Evolutionary conservation across 1,140 invertebrate genomes (phyloP), one percentile per base, ranked within the genome.

Genomic region (Heliconius congener): DNA sequence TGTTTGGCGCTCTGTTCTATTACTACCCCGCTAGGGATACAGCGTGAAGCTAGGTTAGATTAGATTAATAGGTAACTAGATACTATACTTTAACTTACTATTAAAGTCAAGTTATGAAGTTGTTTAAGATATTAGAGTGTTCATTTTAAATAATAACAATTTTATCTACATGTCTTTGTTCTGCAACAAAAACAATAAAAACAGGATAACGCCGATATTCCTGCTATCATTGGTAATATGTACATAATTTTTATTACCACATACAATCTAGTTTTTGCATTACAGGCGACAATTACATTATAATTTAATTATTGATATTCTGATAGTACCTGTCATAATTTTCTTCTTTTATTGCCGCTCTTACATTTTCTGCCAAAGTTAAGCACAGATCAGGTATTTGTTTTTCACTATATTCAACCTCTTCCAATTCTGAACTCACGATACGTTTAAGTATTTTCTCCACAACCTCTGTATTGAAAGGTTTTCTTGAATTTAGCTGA

Each of bases 381-480:
- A 90, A 37, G 79, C 90, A 92, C n/a, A 95, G 34, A 55, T 95
- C 94, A 11, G 93, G 91, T 57, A 93, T 79, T 13, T 84, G 57
- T 80, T 93, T 93, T 66, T 95, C 94, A 46, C 86, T 92, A 80
- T 95, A 95, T 82, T 95, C 94, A 9, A 94, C 86, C 76, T 94
- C 94, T 60, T 88, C 87, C 4, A 95, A 83, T 73, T 94, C 94
- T 8, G 87, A 78, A 60, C 91, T 90, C n/a, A 95, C 85, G 11
- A 94, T 82, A 42, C 87, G 84, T 79, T 91, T 86, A 8, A 95
- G 80, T 34, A 92, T 86, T 81, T 91, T 92, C 83, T 91, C 81
- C 1, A 94, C 88, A 71, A 87, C 87, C 71, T 93, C 91, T n/a
- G 80, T 81, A 81, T 90, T 88, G 78, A 95, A 95, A 52, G 76